phyloP scores from a whole-genome alignment of 2,888 invertebrate species.

The Seira ritae region DNA sequence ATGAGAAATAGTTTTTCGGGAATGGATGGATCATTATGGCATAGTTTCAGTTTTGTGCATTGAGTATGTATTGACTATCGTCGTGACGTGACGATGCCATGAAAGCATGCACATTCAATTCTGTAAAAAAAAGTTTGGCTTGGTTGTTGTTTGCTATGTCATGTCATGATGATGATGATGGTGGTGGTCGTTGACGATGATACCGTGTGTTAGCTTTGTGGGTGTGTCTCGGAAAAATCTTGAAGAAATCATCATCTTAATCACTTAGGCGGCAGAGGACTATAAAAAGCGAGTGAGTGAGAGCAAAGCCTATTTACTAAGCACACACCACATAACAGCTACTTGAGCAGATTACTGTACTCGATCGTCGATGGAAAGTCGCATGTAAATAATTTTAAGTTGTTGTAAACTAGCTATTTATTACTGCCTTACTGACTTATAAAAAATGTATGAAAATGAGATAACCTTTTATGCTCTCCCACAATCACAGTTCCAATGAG shows the following conservation, averaged over 20 bases:
- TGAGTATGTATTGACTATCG: too few relatives aligned
- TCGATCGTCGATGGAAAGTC: not conserved
- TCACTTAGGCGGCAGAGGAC: slow-evolving; percentile 9
- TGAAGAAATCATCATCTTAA: slow-evolving; percentile 20
- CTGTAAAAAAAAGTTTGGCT: not conserved
- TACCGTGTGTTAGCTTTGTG: slow-evolving; percentile 37
- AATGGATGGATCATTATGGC: not conserved
- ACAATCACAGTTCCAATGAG: not conserved
- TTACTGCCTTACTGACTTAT: too few relatives aligned
- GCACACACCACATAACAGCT: not conserved
- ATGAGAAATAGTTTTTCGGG: not conserved
- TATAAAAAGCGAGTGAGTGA: not conserved
- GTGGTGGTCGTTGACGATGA: too few relatives aligned
- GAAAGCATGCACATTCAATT: slow-evolving; percentile 8
- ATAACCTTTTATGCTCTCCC: not conserved
- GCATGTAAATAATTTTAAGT: not conserved
- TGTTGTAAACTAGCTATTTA: not conserved
- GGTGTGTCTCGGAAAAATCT: slow-evolving; percentile 36
- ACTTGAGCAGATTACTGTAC: not conserved
- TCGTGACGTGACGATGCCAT: not conserved
- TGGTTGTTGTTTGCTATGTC: not conserved
- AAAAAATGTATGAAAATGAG: not conserved
- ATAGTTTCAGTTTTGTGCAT: not conserved
- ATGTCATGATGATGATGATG: not conserved
- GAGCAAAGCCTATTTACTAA: not conserved